These are phyloP conservation scores for human DNA, from an alignment of 2,113 vertebrate genomes.

Conservation along the genomic window GRCh38 chr6:28506501-28507000, in stretches of 20 bases:
- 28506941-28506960: not conserved
- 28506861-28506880: fast-evolving
- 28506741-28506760: not conserved
- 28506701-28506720: not conserved
- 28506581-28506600: no score
- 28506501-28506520: not conserved
- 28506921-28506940: not conserved
- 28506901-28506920: not conserved
- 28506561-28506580: not conserved
- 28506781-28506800: not conserved
- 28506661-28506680: not conserved
- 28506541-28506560: not conserved
- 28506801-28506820: not conserved
- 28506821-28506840: not conserved
- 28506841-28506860: not conserved
- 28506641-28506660: not conserved
- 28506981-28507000: not conserved
- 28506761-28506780: not conserved
- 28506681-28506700: not conserved
- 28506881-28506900: no score
- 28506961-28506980: not conserved
- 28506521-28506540: not conserved
- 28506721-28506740: not conserved
- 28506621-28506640: not conserved
- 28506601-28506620: not conserved